Conservation (phyloP, 2,113 vertebrate genomes). For the Oreochromis spilurus region DNA sequence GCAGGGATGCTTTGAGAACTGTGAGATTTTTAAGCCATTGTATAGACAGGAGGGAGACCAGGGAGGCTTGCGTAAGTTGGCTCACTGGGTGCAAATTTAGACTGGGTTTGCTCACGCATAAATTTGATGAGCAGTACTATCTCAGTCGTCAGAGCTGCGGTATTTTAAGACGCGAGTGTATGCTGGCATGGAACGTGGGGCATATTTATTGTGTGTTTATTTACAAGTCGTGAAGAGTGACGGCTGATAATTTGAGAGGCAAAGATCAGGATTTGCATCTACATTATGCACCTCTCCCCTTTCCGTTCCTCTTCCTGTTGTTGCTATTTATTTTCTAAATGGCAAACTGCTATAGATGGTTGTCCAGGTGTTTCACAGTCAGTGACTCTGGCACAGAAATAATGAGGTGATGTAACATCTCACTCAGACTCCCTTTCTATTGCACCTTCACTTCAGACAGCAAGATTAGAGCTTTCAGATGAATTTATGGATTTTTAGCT, state of each 20-base stretch:
- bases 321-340: slow-evolving; percentile 6
- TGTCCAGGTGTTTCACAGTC: neutral
- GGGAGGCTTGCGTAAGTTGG: slow-evolving; percentile 64
- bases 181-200: slow-evolving; percentile 29
- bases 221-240: slow-evolving; percentile 38
- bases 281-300: neutral
- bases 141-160: slow-evolving; percentile 66
- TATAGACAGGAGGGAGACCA: slow-evolving; percentile 59
- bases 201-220: slow-evolving; percentile 47
- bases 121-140: slow-evolving; percentile 67
- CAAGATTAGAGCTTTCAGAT: neutral
- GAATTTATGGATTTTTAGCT: neutral
- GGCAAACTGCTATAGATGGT: neutral
- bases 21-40: slow-evolving; percentile 55
- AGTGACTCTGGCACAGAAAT: neutral
- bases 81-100: slow-evolving; percentile 71
- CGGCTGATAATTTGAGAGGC: slow-evolving; percentile 19
- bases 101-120: slow-evolving; percentile 64
- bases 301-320: slow-evolving; percentile 4
- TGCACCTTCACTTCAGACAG: neutral
- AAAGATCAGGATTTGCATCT: slow-evolving; percentile 19
- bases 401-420: neutral
- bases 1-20: slow-evolving; percentile 38
- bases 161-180: slow-evolving; percentile 65
- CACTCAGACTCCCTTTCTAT: neutral